These are phyloP conservation scores for Semaprochilodus insignis DNA, from an alignment of 2,797 vertebrate genomes.

Conservation along the genomic window DNA sequence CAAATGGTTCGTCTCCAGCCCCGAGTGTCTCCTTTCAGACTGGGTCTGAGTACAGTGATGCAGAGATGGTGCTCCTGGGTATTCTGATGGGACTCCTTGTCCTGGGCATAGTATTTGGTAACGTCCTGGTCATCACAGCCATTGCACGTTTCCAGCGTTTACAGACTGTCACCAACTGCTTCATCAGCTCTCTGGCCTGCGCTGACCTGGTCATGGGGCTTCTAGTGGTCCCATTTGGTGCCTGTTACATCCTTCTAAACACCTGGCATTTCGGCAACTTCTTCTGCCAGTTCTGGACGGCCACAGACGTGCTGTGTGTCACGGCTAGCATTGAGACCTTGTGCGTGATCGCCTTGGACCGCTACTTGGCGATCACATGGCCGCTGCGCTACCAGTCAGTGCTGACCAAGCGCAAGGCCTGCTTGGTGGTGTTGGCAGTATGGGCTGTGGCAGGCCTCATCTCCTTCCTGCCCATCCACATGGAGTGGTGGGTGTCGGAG, in stretches of 20 bases:
- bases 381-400: constrained; percentile 92
- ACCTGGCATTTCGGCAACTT: constrained; percentile 91
- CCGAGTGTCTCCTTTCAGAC: background rate
- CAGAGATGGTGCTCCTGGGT: constrained; percentile 84
- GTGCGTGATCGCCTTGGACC: constrained; percentile 95
- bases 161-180: constrained; percentile 96
- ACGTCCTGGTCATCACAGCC: constrained; percentile 92
- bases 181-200: constrained; percentile 94
- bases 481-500: constrained; percentile 85
- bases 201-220: constrained; percentile 97
- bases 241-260: constrained; percentile 87
- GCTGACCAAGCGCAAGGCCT: constrained; percentile 87
- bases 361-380: constrained; percentile 95
- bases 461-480: constrained; percentile 95
- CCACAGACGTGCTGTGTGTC: constrained; percentile 92
- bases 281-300: constrained; percentile 95
- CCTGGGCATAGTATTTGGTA: constrained; percentile 92
- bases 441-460: constrained; percentile 93
- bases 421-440: constrained; percentile 85
- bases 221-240: constrained; percentile 92
- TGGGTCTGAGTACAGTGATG: constrained; percentile 70
- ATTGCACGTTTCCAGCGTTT: constrained; percentile 92
- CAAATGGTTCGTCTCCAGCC: constrained; percentile 52
- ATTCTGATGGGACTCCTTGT: constrained; percentile 89
- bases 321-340: constrained; percentile 97